phyloP scores from a whole-genome alignment of 2,888 invertebrate species.

The Mechanitis mazaeus region DNA sequence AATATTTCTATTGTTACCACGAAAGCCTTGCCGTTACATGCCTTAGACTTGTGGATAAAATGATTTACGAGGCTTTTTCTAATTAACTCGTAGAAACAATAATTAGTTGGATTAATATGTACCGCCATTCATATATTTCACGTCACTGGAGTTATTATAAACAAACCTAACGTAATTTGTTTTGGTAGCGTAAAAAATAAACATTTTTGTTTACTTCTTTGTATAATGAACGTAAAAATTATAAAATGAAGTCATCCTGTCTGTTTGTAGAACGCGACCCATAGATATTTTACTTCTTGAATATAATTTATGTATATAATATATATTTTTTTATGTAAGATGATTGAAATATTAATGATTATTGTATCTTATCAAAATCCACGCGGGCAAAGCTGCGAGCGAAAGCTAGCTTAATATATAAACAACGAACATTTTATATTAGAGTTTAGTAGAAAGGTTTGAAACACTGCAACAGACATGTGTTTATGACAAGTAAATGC shows the following conservation, averaged over 20 bases:
- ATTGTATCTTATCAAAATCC: no score
- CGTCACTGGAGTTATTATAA: conserved; percentile 50
- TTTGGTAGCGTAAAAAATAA: conserved; percentile 36
- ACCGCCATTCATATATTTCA: conserved; percentile 55
- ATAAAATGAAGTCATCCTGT: no score
- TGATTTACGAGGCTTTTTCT: conserved; percentile 67
- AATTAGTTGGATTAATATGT: conserved; percentile 71
- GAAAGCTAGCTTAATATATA: no score
- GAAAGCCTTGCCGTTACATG: conserved; percentile 53
- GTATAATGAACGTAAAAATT: neutral
- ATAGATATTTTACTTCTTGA: no score
- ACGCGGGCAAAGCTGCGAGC: no score
- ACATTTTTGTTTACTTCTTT: no score
- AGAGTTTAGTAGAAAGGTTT: conserved; percentile 36
- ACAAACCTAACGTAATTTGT: conserved; percentile 37
- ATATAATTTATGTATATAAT: no score
- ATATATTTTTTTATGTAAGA: no score
- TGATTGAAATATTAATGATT: no score
- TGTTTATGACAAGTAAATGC: conserved; percentile 68
- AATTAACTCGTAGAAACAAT: conserved; percentile 61
- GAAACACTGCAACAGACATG: conserved; percentile 70
- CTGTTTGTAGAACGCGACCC: no score
- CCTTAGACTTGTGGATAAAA: conserved; percentile 53
- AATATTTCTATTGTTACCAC: conserved; percentile 56
- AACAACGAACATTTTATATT: neutral